These are phyloP conservation scores for Drosophila aff. DNA, from an alignment of 1,140 invertebrate genomes.

Conservation along the genomic window DNA sequence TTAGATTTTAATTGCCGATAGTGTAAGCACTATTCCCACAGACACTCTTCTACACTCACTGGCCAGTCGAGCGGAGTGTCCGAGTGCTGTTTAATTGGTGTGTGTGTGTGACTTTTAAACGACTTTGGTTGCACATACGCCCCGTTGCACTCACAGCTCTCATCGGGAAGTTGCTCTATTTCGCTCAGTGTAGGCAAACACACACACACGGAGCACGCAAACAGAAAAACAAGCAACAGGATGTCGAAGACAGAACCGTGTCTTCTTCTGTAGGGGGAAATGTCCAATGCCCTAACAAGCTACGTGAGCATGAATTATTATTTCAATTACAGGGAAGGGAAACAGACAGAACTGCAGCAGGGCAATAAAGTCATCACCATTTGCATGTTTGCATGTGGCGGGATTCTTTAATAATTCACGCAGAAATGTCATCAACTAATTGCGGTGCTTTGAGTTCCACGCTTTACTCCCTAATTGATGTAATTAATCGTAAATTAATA, in stretches of 20 bases:
- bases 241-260: conserved; percentile 13
- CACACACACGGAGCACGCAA: conserved; percentile 20
- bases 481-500: conserved; percentile 34
- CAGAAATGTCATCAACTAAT: conserved; percentile 22
- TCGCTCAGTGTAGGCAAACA: conserved; percentile 46
- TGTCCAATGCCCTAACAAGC: conserved; percentile 48
- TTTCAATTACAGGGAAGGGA: conserved; percentile 29
- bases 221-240: conserved; percentile 45
- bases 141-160: conserved; percentile 44
- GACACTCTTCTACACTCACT: conserved; percentile 31
- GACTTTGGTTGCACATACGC: conserved; percentile 73
- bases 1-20: conserved; percentile 83
- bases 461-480: conserved; percentile 18
- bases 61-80: conserved; percentile 37
- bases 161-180: neutral
- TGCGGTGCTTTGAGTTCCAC: conserved; percentile 3
- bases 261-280: conserved; percentile 8
- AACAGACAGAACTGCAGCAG: conserved; percentile 1
- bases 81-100: conserved; percentile 73
- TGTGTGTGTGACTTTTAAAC: conserved; percentile 64
- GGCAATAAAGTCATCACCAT: conserved; percentile 27
- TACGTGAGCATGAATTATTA: conserved; percentile 45
- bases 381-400: conserved; percentile 8
- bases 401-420: conserved; percentile 31
- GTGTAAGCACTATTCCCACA: conserved; percentile 44